These are phyloP conservation scores for Aquatica leii DNA, from an alignment of 2,888 invertebrate species.

Conservation along the genomic window DNA sequence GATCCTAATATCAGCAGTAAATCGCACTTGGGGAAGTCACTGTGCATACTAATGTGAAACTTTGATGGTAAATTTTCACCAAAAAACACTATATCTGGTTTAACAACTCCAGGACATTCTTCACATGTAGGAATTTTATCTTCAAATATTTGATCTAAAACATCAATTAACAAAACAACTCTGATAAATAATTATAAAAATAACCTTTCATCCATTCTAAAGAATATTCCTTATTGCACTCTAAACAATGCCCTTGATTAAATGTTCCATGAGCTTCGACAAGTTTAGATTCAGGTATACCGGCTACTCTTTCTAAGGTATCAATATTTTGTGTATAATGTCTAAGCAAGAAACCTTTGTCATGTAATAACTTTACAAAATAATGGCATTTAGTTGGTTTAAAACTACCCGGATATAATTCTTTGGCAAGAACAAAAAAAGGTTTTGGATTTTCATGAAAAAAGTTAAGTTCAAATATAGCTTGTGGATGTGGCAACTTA, in stretches of 20 bases:
- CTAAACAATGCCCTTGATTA: constrained; percentile 84
- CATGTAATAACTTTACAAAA: constrained; percentile 84
- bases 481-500: constrained; percentile 88
- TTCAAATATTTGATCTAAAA: constrained; percentile 74
- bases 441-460: constrained; percentile 90
- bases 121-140: constrained; percentile 84
- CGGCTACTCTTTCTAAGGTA: constrained; percentile 87
- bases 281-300: constrained; percentile 81
- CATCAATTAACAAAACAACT: constrained; percentile 4
- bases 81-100: constrained; percentile 96
- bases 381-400: constrained; percentile 92
- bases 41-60: constrained; percentile 73
- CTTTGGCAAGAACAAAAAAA: constrained; percentile 90
- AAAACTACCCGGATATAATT: constrained; percentile 86
- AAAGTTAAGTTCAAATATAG: constrained; percentile 90
- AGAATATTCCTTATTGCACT: constrained; percentile 75
- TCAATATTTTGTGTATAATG: constrained; percentile 95
- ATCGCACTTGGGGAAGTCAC: constrained; percentile 88
- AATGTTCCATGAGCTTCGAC: constrained; percentile 97
- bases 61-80: constrained; percentile 86
- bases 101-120: constrained; percentile 76
- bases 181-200: not conserved
- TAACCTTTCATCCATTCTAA: constrained; percentile 88
- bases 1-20: constrained; percentile 95
- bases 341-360: constrained; percentile 79